Base-by-base conservation (phyloP, 2,797 vertebrate genomes). In the Phylloscopus collybita region DNA sequence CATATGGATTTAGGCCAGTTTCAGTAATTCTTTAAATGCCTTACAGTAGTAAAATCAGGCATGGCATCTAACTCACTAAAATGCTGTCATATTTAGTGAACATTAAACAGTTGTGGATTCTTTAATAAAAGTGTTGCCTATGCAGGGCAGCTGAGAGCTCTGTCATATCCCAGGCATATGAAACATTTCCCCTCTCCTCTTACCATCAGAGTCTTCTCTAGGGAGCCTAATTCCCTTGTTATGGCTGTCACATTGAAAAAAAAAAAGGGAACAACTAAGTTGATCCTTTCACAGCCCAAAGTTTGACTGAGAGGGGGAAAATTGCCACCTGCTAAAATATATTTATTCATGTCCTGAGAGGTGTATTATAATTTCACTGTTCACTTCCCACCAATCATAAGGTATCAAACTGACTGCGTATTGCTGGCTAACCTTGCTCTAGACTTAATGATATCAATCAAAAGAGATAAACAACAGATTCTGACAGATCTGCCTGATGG, bases 341-440 rank as follows among this genome's bases (percentile, higher is more conserved):
- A 84, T 78, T 91, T 74, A 92, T 67, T 93, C 53, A n/a, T 16
- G 30, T 93, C 82, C 67, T 80, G 42, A 96, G 96, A 96, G 90
- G 80, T 92, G 84, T 97, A 91, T 96, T 96, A 93, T 81, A 86
- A 94, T 95, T 97, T 92, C 96, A 96, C 88, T 94, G 74, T 80
- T 97, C 94, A 70, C 92, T 95, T 97, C 96, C 76, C 79, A 96
- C 97, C 95, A 92, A 88, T 96, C 86, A 66, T 85, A 86, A 96
- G 80, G 89, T 93, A 96, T 94, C 95, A 92, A 93, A 96, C 66
- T 95, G 95, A 91, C 88, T 95, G 94, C 0, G 70, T 96, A 96
- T 86, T 67, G 34, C 88, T 92, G 95, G 93, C 80, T 97, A 97
- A 92, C 95, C 94, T 92, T 96, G 84, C 96, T 97, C 80, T 82